Evolutionary conservation across 2,113 vertebrate genomes (phyloP).

Genomic region (Neodontobutis hainanensis): DNA sequence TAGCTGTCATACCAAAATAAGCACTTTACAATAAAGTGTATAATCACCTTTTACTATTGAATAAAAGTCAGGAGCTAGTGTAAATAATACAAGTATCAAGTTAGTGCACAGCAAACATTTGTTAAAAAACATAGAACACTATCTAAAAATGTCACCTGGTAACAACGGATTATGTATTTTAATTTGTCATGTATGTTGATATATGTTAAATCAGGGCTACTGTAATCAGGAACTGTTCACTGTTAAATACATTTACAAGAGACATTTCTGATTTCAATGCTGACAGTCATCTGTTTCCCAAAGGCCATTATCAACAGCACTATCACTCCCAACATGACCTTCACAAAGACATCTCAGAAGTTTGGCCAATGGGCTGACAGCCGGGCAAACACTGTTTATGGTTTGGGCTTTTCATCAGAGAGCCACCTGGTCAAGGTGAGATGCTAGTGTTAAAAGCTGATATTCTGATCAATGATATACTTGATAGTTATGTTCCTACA

Average conservation of each 20-base stretch:
- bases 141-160: too few relatives aligned
- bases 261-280: background rate
- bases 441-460: background rate
- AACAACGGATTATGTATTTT: too few relatives aligned
- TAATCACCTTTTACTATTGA: too few relatives aligned
- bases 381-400: slow-evolving; percentile 97
- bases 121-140: too few relatives aligned
- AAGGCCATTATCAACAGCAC: slow-evolving; percentile 99
- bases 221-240: too few relatives aligned
- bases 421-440: slow-evolving; percentile 92
- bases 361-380: slow-evolving; percentile 99
- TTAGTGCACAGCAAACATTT: too few relatives aligned
- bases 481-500: background rate
- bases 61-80: too few relatives aligned
- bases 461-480: background rate
- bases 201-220: too few relatives aligned
- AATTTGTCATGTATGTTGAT: too few relatives aligned
- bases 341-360: slow-evolving; percentile 99
- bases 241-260: too few relatives aligned
- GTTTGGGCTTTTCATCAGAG: slow-evolving; percentile 98
- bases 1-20: background rate
- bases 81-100: too few relatives aligned
- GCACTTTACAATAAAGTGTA: background rate
- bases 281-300: slow-evolving; percentile 41
- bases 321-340: slow-evolving; percentile 99